Evolutionary conservation across 2,888 invertebrate species (phyloP).

Genomic region (Nomada flava): DNA sequence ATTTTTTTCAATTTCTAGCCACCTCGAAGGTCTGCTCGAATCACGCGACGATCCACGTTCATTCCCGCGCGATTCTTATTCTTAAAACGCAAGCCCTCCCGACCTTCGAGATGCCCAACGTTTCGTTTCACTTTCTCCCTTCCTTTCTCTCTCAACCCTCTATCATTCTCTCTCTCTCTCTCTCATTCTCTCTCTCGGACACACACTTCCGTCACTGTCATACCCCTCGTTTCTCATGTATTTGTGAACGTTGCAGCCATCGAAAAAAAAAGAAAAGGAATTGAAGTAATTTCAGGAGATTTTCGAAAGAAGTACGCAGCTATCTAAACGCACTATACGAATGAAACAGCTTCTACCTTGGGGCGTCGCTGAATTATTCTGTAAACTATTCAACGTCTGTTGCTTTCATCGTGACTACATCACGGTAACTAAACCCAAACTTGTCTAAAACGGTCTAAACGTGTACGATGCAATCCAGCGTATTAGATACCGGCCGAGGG

Average conservation of each 20-base stretch:
- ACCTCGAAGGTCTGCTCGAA: slow-evolving; percentile 18
- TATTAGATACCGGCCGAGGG: slow-evolving; percentile 23
- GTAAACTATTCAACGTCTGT: slow-evolving; percentile 44
- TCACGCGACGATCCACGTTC: not conserved
- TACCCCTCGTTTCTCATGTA: too few species aligned
- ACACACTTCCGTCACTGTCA: too few species aligned
- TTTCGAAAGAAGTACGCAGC: slow-evolving; percentile 26
- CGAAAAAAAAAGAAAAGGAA: too few species aligned
- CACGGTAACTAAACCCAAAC: slow-evolving; percentile 52
- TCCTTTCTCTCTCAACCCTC: too few species aligned
- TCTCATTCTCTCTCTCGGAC: not conserved
- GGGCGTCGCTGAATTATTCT: slow-evolving; percentile 39
- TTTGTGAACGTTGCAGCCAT: too few species aligned
- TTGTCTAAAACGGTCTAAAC: slow-evolving; percentile 61
- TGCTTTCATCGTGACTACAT: slow-evolving; percentile 53
- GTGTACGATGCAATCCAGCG: slow-evolving; percentile 62
- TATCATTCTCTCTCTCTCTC: not conserved
- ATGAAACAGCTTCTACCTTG: slow-evolving; percentile 50
- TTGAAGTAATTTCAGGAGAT: not conserved
- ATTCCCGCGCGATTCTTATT: not conserved
- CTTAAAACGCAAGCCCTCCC: too few species aligned
- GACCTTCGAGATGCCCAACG: slow-evolving; percentile 31
- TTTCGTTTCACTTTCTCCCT: too few species aligned
- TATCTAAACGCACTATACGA: slow-evolving; percentile 57
- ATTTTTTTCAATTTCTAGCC: not conserved